Conservation (phyloP, 1,140 invertebrate species). For the Solen grandis region DNA sequence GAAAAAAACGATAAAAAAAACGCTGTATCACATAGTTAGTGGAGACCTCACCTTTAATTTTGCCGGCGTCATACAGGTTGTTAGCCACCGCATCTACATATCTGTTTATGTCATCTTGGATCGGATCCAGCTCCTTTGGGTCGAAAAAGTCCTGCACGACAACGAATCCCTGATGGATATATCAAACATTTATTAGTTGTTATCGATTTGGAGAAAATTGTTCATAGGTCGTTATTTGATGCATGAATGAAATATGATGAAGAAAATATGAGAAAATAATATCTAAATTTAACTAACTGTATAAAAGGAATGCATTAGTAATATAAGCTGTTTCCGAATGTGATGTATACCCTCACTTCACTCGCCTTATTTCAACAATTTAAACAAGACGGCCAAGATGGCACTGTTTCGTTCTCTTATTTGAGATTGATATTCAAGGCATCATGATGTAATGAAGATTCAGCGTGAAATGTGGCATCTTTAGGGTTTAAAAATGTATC, state of each 20-base stretch:
- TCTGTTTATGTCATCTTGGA: constrained; percentile 63
- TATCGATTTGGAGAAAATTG: background rate
- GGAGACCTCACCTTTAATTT: constrained; percentile 71
- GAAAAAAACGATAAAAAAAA: too few species aligned
- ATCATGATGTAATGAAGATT: too few species aligned
- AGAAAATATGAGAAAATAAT: background rate
- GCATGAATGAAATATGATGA: background rate
- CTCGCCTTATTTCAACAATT: too few species aligned
- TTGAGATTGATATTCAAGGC: too few species aligned
- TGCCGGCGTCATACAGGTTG: constrained; percentile 73
- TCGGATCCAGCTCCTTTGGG: constrained; percentile 70
- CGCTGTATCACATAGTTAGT: too few species aligned
- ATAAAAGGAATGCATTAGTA: background rate
- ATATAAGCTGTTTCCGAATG: background rate
- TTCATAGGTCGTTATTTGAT: background rate
- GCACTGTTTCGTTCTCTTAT: too few species aligned
- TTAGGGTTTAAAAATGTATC: too few species aligned
- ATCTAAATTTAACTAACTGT: background rate
- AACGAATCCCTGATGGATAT: constrained; percentile 70
- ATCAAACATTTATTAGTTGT: background rate
- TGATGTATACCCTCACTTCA: too few species aligned
- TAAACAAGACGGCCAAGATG: too few species aligned
- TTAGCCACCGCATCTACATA: constrained; percentile 75
- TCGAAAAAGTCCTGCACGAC: constrained; percentile 75
- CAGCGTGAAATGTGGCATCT: too few species aligned